phyloP scores from a whole-genome alignment of 1,140 invertebrate genomes.

The Drosophila punjabiensis region DNA sequence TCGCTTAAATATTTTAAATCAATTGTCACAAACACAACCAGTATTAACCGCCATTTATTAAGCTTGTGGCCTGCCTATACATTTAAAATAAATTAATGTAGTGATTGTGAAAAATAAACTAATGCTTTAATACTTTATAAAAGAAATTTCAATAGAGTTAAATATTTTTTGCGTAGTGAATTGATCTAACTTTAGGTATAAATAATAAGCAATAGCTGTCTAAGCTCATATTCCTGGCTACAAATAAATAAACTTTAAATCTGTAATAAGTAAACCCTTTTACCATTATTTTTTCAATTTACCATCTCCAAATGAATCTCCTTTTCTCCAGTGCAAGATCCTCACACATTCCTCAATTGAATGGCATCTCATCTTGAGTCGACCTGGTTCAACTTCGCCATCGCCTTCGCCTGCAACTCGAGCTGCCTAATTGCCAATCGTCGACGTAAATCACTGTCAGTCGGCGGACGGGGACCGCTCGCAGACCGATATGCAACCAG shows the following conservation, averaged over 20 bases:
- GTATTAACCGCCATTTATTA: background rate
- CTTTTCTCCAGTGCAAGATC: constrained; percentile 17
- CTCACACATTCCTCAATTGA: constrained; percentile 58
- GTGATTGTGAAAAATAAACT: background rate
- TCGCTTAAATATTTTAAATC: constrained; percentile 6
- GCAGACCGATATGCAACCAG: constrained; percentile 13
- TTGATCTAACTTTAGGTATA: background rate
- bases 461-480: constrained; percentile 27
- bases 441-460: constrained; percentile 82
- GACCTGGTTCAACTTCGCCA: constrained; percentile 14
- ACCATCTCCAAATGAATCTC: background rate
- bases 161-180: background rate
- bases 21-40: constrained; percentile 5
- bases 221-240: background rate
- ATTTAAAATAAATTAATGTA: background rate
- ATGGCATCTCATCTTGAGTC: constrained; percentile 63
- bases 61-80: background rate
- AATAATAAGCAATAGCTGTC: too few relatives aligned
- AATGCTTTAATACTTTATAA: background rate
- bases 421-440: constrained; percentile 78
- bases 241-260: too few relatives aligned
- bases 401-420: constrained; percentile 20
- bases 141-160: background rate
- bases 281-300: too few relatives aligned
- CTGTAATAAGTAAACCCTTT: background rate